phyloP scores from a whole-genome alignment of 2,797 vertebrate species.

The Anguilla marmorata region DNA sequence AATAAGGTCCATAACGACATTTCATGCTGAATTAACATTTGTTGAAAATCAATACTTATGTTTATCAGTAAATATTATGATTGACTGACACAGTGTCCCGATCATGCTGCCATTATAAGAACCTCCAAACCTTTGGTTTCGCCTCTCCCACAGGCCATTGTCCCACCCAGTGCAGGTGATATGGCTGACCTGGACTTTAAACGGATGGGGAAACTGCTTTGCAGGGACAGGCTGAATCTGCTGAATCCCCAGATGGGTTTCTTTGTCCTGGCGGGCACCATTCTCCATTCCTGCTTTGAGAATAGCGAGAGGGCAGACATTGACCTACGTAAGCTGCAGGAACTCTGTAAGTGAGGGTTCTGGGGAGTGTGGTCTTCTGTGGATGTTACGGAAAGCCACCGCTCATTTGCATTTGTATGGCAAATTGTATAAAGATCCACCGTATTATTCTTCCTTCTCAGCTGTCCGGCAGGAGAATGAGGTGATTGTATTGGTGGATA shows the following conservation, averaged over 20 bases:
- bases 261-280: constrained; percentile 69
- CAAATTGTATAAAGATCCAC: not conserved
- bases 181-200: constrained; percentile 70
- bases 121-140: not conserved
- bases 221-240: constrained; percentile 71
- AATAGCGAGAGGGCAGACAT: constrained; percentile 63
- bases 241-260: constrained; percentile 70
- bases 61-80: no score
- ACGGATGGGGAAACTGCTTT: constrained; percentile 72
- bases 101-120: no score
- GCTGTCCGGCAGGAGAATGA: constrained; percentile 68
- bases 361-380: not conserved
- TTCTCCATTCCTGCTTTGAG: constrained; percentile 57
- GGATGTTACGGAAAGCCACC: not conserved
- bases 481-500: constrained; percentile 75
- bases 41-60: no score
- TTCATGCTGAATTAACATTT: no score
- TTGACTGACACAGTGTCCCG: no score
- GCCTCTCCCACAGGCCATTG: constrained; percentile 59
- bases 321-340: constrained; percentile 75
- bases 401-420: not conserved
- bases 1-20: no score
- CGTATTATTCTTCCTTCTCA: constrained; percentile 41
- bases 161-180: constrained; percentile 62
- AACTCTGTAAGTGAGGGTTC: constrained; percentile 69